Evolutionary conservation across 2,113 vertebrate genomes (phyloP).

Genomic region (Aptenodytes forsteri): DNA sequence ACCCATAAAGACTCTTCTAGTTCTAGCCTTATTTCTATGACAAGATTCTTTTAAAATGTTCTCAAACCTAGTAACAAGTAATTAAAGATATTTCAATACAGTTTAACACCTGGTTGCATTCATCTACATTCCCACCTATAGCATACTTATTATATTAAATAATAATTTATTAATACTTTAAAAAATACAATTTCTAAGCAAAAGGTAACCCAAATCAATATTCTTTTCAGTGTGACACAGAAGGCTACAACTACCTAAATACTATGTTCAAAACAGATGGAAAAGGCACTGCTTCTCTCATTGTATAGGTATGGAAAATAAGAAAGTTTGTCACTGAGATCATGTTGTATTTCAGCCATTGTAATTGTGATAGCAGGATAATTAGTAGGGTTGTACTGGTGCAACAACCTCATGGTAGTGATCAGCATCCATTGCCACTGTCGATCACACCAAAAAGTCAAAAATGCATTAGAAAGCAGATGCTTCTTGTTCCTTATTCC

Average conservation of each 20-base stretch:
- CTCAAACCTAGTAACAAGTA: background rate
- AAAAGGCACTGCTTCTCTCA: background rate
- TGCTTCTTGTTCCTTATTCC: background rate
- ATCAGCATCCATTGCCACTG: background rate
- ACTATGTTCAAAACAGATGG: background rate
- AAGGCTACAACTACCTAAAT: background rate
- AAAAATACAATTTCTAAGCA: background rate
- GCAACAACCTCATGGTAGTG: background rate
- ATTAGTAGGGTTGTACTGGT: background rate
- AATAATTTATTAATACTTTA: background rate
- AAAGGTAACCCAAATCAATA: background rate
- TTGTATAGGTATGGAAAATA: background rate
- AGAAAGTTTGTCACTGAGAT: background rate
- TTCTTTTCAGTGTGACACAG: background rate
- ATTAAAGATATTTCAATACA: background rate
- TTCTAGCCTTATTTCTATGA: background rate
- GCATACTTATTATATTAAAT: background rate
- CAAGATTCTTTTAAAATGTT: background rate
- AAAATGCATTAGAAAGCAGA: background rate
- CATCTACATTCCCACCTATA: background rate
- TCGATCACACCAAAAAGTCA: background rate
- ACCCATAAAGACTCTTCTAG: background rate
- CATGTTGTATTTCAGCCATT: background rate
- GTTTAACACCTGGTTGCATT: background rate
- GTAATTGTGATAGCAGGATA: background rate